phyloP scores from a whole-genome alignment of 2,888 invertebrate species.

The Bugula neritina region DNA sequence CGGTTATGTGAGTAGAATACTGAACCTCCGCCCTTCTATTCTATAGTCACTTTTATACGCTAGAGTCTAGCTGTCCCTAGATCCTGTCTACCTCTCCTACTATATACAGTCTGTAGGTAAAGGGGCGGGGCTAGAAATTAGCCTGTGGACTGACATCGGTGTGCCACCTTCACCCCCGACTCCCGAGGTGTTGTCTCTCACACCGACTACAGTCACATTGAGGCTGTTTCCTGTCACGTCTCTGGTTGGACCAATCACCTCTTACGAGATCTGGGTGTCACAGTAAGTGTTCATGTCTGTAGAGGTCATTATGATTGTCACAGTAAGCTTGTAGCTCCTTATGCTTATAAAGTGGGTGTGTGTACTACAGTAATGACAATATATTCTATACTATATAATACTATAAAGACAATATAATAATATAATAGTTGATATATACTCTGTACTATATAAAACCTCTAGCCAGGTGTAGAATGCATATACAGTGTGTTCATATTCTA shows the following conservation, averaged over 20 bases:
- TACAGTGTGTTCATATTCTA: too few species aligned
- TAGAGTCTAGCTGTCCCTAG: neutral
- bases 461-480: too few species aligned
- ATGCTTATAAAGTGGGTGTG: too few species aligned
- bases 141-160: conserved; percentile 68
- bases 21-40: too few species aligned
- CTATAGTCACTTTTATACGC: neutral
- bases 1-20: neutral
- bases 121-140: conserved; percentile 58
- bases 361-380: too few species aligned
- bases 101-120: too few species aligned
- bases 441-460: too few species aligned
- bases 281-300: conserved; percentile 58
- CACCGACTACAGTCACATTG: conserved; percentile 63
- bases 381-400: too few species aligned
- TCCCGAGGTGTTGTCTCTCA: conserved; percentile 63
- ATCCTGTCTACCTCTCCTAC: neutral
- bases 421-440: too few species aligned
- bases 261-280: conserved; percentile 70
- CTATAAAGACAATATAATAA: too few species aligned
- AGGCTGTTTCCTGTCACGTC: conserved; percentile 66
- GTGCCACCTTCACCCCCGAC: conserved; percentile 63
- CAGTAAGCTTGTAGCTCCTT: too few species aligned
- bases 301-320: conserved; percentile 40
- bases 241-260: conserved; percentile 69